Evolutionary conservation across 2,113 vertebrate species (phyloP).

Genomic region (Rhombomys opimus): DNA sequence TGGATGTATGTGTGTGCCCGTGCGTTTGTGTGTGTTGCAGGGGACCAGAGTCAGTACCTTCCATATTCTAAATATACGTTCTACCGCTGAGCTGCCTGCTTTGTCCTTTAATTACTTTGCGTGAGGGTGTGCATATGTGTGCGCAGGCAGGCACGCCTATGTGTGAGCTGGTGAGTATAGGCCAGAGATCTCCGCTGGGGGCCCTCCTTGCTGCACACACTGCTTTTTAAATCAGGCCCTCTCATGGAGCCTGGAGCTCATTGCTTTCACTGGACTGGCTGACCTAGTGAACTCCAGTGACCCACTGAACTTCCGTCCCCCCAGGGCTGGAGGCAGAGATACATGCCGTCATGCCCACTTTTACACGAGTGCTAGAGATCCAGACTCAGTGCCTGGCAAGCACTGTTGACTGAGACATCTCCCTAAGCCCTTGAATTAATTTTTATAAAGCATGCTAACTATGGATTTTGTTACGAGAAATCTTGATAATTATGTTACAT

Average conservation of each 20-base stretch:
- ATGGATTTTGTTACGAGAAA: conserved; percentile 53
- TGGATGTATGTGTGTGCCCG: not conserved
- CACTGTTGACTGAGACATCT: not conserved
- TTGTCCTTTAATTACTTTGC: not conserved
- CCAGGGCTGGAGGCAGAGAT: not conserved
- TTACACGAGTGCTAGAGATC: no score
- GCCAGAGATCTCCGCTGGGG: not conserved
- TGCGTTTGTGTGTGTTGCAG: not conserved
- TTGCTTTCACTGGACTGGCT: not conserved
- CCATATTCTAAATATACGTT: not conserved
- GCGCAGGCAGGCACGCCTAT: not conserved
- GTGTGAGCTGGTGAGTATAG: not conserved
- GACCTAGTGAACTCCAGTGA: not conserved
- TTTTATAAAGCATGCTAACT: conserved; percentile 51
- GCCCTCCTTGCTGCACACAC: not conserved
- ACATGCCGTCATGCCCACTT: not conserved
- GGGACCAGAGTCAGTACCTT: not conserved
- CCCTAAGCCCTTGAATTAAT: not conserved
- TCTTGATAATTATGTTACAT: conserved; percentile 59
- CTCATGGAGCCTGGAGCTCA: not conserved
- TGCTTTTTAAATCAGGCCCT: not conserved
- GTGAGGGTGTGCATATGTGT: not conserved
- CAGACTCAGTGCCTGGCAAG: no score
- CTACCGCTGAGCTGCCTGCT: not conserved
- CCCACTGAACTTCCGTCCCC: not conserved